Evolutionary conservation across 1,140 invertebrate genomes (phyloP), one percentile per base, ranked within the genome.

Genomic region (Danaus melanippus): DNA sequence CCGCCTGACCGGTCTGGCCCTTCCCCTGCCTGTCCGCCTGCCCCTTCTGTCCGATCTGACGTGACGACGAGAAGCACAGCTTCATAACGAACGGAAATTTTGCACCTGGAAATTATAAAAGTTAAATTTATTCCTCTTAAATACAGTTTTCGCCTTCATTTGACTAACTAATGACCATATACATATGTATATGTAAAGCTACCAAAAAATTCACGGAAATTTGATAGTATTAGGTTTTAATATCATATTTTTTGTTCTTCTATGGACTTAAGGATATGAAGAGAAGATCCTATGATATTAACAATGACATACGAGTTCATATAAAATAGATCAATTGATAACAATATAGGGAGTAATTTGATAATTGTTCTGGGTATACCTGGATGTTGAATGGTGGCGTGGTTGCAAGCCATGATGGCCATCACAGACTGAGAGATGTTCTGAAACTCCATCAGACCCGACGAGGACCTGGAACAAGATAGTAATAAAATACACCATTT

Each of bases 21-120:
- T 83, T 84, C 44, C 70, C 76, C 57, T 85, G 21, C 21, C 21
- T 32, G 5, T 32, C 21, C 21, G 2, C 21, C 21, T 32, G 21
- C 4, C 21, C 21, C 21, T 32, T 32, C 21, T 32, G 90, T 66
- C 85, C 85, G 63, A 95, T 94, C 77, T 92, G 93, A 75, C 94
- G 92, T 50, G 94, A 93, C 58, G 94, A 95, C 12, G 95, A 97
- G 89, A 97, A 97, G 83, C 96, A 97, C 56, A 98, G 89, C 89
- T 98, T 98, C 93, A 98, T 95, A 69, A 97, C 95, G 89, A 97
- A 99, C 57, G 97, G 97, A 87, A 96, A 97, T 88, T 98, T 98
- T 56, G 95, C 96, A 83, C 93, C 96, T 97, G 89, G 10, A 90
- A 78, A 58, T 32, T 39, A 56, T 53, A n/a, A 9, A 32, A 43